Evolutionary conservation across 2,797 vertebrate species (phyloP), one percentile per base, ranked within the genome.

Genomic region (Triplophysa bombifrons): DNA sequence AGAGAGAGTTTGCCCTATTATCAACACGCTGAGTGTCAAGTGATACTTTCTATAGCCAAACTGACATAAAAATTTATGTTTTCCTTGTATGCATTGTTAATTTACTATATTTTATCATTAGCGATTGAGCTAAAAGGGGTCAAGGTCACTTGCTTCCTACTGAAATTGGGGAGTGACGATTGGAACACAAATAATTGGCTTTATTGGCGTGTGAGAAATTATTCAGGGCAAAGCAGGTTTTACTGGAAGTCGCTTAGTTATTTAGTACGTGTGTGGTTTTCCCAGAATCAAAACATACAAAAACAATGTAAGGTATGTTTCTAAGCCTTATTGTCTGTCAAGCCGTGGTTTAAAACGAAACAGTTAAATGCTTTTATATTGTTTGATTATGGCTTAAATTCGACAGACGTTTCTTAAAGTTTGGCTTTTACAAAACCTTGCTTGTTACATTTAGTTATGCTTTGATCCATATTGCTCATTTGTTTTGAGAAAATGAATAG

Each of bases 71-170:
- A 34, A 68, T 22, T 3, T 19, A 77, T 60, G 58, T 74, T 83
- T 80, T 74, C 46, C 55, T 65, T 58, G 48, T 30, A 66, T 48
- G 66, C 22, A 68, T 60, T 65, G 34, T 75, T 60, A 72, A 72
- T 53, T 66, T 58, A 74, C 60, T 71, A 19, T 64, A 74, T 55
- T 78, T 81, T 34, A 75, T 68, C 48, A 66, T 69, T 12, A 13
- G 10, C 1, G 44, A 13, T 58, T 80, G 73, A 85, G 80, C 74
- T 74, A 76, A 85, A 85, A 85, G 82, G 83, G 83, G 73, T 84
- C 76, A 75, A 82, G 76, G 72, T 83, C 80, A 27, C 20, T 3
- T 46, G 55, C 64, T 69, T 81, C 80, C 78, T 75, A 83, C 70
- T 72, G 68, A 68, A 71, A 70, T 66, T 34, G 63, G 27, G 64